A percentile compares a stretch with the other conserved stretches of the same genome.
Conservation (phyloP, 2,888 invertebrate species). For the Habroteleia sp. region DNA sequence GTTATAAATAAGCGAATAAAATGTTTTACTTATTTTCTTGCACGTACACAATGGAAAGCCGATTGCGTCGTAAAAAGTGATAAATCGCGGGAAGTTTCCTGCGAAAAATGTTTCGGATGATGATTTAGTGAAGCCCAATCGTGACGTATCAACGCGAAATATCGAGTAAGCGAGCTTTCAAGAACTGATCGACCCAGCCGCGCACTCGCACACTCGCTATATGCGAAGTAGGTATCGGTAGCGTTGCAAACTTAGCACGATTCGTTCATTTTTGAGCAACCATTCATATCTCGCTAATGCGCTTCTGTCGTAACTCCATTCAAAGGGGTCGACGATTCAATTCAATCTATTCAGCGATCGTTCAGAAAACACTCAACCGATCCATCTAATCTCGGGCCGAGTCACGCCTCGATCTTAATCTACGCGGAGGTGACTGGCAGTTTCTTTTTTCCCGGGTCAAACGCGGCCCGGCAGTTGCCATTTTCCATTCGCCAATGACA, state of each 20-base stretch:
- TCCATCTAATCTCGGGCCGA: slow-evolving; percentile 72
- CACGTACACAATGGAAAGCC: neutral
- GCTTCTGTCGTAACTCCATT: slow-evolving; percentile 75
- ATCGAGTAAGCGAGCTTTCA: slow-evolving; percentile 45
- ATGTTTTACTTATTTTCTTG: neutral
- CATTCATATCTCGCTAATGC: slow-evolving; percentile 76
- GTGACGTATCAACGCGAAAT: slow-evolving; percentile 50
- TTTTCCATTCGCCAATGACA: slow-evolving; percentile 38
- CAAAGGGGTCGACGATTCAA: slow-evolving; percentile 75
- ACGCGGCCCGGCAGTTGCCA: neutral
- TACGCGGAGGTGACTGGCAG: slow-evolving; percentile 67
- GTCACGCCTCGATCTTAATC: slow-evolving; percentile 69
- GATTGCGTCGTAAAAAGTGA: slow-evolving; percentile 32
- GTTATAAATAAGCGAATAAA: too few relatives aligned
- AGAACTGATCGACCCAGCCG: slow-evolving; percentile 44
- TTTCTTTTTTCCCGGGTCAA: slow-evolving; percentile 46
- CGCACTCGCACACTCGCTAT: neutral
- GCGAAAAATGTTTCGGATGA: slow-evolving; percentile 27
- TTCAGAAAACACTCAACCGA: slow-evolving; percentile 72
- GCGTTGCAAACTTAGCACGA: slow-evolving; percentile 48
- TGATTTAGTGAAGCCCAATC: slow-evolving; percentile 45
- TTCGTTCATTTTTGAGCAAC: slow-evolving; percentile 72
- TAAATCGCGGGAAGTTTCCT: slow-evolving; percentile 26
- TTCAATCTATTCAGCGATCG: slow-evolving; percentile 75
- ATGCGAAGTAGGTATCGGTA: neutral